Conservation (phyloP, 2,888 invertebrate genomes). For the Octonoba sinensis region DNA sequence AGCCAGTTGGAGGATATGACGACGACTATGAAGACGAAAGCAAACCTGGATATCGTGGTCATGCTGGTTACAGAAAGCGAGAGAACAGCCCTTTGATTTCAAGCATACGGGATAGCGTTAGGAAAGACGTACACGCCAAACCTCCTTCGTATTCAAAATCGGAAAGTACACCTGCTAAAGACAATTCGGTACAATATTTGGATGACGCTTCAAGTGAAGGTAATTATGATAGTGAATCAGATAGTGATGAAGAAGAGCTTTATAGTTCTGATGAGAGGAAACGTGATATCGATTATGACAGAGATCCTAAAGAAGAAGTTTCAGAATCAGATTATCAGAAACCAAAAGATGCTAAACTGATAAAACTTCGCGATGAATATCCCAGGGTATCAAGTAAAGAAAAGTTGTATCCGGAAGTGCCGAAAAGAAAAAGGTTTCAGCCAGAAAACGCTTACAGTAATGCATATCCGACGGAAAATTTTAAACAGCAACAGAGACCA, state of each 20-base stretch:
- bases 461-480: not conserved
- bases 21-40: conserved; percentile 21
- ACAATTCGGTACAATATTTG: conserved; percentile 33
- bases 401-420: conserved; percentile 1
- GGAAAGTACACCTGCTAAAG: conserved; percentile 6
- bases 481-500: too few species aligned
- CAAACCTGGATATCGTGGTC: conserved; percentile 40
- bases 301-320: not conserved
- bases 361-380: not conserved
- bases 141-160: conserved; percentile 44
- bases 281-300: not conserved
- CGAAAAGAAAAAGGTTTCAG: not conserved
- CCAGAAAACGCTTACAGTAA: conserved; percentile 2
- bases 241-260: conserved; percentile 29
- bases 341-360: not conserved
- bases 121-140: conserved; percentile 38
- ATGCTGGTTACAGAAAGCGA: conserved; percentile 51
- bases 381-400: not conserved
- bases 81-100: conserved; percentile 32
- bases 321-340: not conserved
- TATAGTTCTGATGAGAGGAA: not conserved
- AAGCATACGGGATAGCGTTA: conserved; percentile 39
- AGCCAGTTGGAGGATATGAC: conserved; percentile 10
- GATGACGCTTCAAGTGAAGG: not conserved
- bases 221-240: not conserved